Conservation (phyloP, 2,113 vertebrate genomes). For the Nibea albiflora region DNA sequence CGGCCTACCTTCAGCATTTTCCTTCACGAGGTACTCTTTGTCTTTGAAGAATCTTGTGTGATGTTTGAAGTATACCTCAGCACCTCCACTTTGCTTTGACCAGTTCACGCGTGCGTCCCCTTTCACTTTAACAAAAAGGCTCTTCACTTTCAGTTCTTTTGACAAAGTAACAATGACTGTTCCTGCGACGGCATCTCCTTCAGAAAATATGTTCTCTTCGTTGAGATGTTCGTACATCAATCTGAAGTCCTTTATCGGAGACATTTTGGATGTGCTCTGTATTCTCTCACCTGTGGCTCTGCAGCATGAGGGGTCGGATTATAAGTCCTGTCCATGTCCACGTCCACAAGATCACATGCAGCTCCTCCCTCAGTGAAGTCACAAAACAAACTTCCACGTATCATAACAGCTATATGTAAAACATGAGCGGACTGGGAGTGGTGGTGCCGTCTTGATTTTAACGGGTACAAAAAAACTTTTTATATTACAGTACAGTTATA, state of each 20-base stretch:
- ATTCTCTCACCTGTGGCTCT: too few species aligned
- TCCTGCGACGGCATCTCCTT: slow-evolving; percentile 57
- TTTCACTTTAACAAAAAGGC: slow-evolving; percentile 66
- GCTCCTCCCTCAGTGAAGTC: too few species aligned
- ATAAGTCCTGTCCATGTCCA: too few species aligned
- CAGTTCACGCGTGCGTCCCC: slow-evolving; percentile 67
- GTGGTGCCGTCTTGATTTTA: too few species aligned
- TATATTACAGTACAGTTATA: too few species aligned
- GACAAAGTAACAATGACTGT: slow-evolving; percentile 41
- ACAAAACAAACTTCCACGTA: too few species aligned
- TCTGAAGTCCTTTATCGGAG: slow-evolving; percentile 40
- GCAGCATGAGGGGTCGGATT: too few species aligned
- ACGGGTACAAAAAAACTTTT: too few species aligned
- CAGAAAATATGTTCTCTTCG: slow-evolving; percentile 22
- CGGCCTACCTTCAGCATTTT: slow-evolving; percentile 47
- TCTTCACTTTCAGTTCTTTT: slow-evolving; percentile 62
- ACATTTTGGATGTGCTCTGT: slow-evolving; percentile 31
- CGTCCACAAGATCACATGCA: too few species aligned
- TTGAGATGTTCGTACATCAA: slow-evolving; percentile 53
- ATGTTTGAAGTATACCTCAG: fast-evolving
- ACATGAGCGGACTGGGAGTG: too few species aligned
- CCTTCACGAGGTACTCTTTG: slow-evolving; percentile 64
- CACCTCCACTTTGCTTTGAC: slow-evolving; percentile 9
- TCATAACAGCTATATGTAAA: too few species aligned
- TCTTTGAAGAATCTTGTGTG: slow-evolving; percentile 73